A percentile compares a stretch with the other conserved stretches of the same genome.
phyloP scores from a whole-genome alignment of 2,888 invertebrate genomes.

The Andricus quercusramuli region DNA sequence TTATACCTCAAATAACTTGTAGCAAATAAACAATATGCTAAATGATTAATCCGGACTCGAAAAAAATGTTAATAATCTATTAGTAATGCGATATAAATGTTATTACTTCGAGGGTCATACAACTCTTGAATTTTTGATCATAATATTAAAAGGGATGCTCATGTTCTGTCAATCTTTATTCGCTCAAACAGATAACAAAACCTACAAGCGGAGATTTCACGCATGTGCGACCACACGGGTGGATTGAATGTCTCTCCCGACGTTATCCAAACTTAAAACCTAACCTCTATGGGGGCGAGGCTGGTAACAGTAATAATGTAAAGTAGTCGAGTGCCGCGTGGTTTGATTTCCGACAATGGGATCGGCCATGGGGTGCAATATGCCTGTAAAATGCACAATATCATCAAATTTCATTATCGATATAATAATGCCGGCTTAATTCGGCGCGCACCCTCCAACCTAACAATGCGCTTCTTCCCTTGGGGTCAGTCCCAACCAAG shows the following conservation, averaged over 20 bases:
- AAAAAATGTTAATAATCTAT: too few relatives aligned
- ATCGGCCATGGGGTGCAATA: conserved; percentile 50
- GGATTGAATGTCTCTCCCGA: conserved; percentile 32
- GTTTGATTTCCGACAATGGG: conserved; percentile 71
- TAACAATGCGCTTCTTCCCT: conserved; percentile 44
- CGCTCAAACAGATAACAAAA: conserved; percentile 29
- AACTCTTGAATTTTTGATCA: conserved; percentile 1
- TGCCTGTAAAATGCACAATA: conserved; percentile 76
- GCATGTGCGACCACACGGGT: conserved; percentile 33
- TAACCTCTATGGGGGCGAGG: conserved; percentile 40
- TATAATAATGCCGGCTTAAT: conserved; percentile 75
- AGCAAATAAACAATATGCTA: background rate
- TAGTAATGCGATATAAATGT: background rate
- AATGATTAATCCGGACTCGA: background rate
- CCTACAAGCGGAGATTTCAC: conserved; percentile 31
- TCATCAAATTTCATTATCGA: conserved; percentile 79
- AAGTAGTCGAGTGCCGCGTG: conserved; percentile 62
- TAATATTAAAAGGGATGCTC: background rate
- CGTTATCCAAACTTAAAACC: conserved; percentile 34
- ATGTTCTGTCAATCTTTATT: conserved; percentile 33
- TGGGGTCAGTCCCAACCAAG: conserved; percentile 49
- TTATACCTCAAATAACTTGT: conserved; percentile 1
- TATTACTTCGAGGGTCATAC: background rate
- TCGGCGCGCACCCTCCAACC: conserved; percentile 61
- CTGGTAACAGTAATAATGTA: conserved; percentile 60